These are phyloP conservation scores for Oophaga sylvatica DNA, from an alignment of 2,797 vertebrate species.

Conservation along the genomic window DNA sequence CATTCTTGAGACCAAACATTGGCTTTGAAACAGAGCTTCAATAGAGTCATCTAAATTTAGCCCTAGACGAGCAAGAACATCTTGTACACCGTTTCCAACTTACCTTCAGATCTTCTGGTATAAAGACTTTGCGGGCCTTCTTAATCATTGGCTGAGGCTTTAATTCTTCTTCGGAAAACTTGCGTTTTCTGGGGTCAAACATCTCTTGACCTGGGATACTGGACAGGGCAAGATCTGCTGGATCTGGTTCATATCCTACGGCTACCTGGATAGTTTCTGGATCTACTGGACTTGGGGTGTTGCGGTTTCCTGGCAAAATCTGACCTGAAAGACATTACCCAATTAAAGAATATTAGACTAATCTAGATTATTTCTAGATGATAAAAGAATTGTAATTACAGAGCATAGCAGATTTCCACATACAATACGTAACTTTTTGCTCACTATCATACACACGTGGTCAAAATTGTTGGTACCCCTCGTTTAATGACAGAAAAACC, in stretches of 20 bases:
- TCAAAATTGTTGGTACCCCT: too few species aligned
- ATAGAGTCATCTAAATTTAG: too few species aligned
- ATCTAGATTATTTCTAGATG: not conserved
- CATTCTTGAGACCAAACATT: not conserved
- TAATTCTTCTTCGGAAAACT: conserved; percentile 93
- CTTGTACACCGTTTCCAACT: conserved; percentile 77
- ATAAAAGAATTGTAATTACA: not conserved
- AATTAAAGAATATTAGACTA: not conserved
- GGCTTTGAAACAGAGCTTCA: not conserved
- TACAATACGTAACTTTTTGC: too few species aligned
- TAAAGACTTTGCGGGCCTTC: conserved; percentile 96
- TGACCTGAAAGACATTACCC: conserved; percentile 73
- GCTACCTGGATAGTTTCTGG: conserved; percentile 95
- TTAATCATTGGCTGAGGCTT: conserved; percentile 99
- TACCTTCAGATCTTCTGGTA: conserved; percentile 97
- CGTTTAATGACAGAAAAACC: too few species aligned
- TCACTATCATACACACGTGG: too few species aligned
- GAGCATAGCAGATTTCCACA: too few species aligned
- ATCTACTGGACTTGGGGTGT: conserved; percentile 94
- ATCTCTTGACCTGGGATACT: conserved; percentile 96
- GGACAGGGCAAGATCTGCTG: conserved; percentile 93
- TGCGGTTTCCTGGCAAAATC: conserved; percentile 81
- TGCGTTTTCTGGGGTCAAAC: conserved; percentile 96
- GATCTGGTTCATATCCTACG: conserved; percentile 90
- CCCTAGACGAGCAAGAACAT: not conserved